phyloP scores from a whole-genome alignment of 1,140 invertebrate genomes.

The Drosophila nannoptera region DNA sequence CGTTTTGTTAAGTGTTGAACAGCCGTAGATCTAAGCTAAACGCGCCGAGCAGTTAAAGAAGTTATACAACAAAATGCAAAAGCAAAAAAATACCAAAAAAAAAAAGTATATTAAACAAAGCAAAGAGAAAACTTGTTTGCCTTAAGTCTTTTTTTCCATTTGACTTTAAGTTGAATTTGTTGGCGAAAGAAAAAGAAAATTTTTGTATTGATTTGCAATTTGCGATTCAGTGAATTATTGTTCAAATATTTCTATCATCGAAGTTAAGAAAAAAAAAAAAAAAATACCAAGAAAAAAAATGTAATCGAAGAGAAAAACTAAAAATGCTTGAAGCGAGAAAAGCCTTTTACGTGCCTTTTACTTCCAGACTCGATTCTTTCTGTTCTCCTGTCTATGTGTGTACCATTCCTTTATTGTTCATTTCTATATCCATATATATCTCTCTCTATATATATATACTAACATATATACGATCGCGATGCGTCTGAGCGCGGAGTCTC shows the following conservation, averaged over 20 bases:
- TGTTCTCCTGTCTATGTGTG: constrained; percentile 50
- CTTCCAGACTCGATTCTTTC: constrained; percentile 33
- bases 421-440: neutral
- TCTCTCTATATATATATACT: neutral
- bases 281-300: constrained; percentile 1
- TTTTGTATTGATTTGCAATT: constrained; percentile 54
- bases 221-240: constrained; percentile 40
- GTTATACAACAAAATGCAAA: constrained; percentile 30
- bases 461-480: constrained; percentile 4
- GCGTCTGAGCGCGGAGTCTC: constrained; percentile 28
- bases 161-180: constrained; percentile 12
- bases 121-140: constrained; percentile 16
- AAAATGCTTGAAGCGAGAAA: constrained; percentile 21
- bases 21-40: constrained; percentile 41
- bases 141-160: constrained; percentile 18
- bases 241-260: constrained; percentile 74
- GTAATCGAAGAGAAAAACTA: neutral
- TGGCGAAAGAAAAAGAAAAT: too few species aligned
- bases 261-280: constrained; percentile 3
- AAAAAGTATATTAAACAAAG: constrained; percentile 21
- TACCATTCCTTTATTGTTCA: constrained; percentile 16
- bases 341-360: constrained; percentile 73
- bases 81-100: constrained; percentile 31
- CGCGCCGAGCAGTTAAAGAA: constrained; percentile 44
- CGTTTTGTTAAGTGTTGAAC: constrained; percentile 34